Evolutionary conservation across 2,797 vertebrate species (phyloP), one percentile per base, ranked within the genome.

Genomic region (Myotis vivesi): DNA sequence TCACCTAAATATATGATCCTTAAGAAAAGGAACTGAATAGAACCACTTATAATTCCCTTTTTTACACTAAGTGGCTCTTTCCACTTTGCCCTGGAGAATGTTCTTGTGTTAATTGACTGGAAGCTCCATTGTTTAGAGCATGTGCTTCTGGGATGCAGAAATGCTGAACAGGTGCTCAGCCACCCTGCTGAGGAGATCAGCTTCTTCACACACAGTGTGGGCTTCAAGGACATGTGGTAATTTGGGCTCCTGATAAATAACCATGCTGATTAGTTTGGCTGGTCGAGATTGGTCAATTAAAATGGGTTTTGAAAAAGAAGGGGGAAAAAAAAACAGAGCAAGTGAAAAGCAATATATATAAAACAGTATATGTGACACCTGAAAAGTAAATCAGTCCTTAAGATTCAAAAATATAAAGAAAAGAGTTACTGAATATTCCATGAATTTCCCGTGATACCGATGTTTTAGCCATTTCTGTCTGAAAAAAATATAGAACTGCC

Each of bases 161-260:
- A 38, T 55, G 66, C 55, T 84, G 83, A 94, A 89, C 95, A 95
- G 77, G 76, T 93, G 79, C 83, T 92, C n/a, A 15, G 86, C 72
- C 59, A 8, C 41, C 89, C 91, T 84, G 92, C 72, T 81, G 73
- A 93, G 23, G 23, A 93, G 64, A n/a, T 7, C 13, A 25, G 51
- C 53, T 96, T 96, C 82, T 86, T 96, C 44, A 41, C 64, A 72
- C 49, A 1, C 15, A 6, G 20, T 38, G 8, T 57, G 46, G 19
- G 30, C 87, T 87, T 96, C 89, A 89, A 96, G 69, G 62, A 17
- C 93, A 93, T 86, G 46, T 33, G 53, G 41, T 69, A 73, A 53
- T 95, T 97, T 91, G 79, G 83, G 8, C 23, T 97, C 15, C 59
- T 51, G 51, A 6, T 91, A 97, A 96, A 97, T 95, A 95, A 49